Conservation (phyloP, 2,797 vertebrate species). For the Darevskia nairensis region DNA sequence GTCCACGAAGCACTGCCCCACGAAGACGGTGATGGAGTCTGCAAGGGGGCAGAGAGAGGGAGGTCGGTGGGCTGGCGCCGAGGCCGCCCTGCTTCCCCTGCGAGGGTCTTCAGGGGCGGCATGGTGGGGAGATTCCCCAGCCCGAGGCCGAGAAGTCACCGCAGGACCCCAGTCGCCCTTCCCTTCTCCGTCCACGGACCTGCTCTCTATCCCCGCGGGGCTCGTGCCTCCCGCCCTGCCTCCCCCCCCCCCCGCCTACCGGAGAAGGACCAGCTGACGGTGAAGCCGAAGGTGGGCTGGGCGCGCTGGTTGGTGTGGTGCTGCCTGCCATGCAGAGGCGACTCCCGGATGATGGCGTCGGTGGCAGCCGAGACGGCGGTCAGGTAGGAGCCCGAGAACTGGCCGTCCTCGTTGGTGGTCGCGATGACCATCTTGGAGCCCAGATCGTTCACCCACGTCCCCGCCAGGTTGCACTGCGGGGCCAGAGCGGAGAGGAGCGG, state of each 20-base stretch:
- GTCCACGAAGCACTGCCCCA: background rate
- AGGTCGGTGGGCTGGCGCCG: too few relatives aligned
- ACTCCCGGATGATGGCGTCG: rapidly evolving
- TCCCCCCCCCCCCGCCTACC: background rate
- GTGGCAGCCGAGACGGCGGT: rapidly evolving
- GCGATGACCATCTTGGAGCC: background rate
- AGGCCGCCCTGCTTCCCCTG: too few relatives aligned
- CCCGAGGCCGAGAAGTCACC: too few relatives aligned
- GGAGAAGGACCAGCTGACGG: background rate
- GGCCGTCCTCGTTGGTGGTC: background rate
- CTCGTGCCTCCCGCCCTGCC: too few relatives aligned
- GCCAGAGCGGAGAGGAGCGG: too few relatives aligned
- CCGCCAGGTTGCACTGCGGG: background rate
- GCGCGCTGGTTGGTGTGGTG: background rate
- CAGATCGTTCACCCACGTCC: background rate
- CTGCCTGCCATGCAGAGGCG: background rate
- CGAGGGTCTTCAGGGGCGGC: too few relatives aligned
- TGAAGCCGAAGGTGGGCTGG: constrained; percentile 19
- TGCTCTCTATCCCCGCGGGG: background rate
- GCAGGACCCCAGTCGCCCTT: too few relatives aligned
- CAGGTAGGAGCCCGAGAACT: constrained; percentile 1
- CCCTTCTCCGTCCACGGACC: too few relatives aligned
- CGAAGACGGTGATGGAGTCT: background rate
- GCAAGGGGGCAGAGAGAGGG: background rate
- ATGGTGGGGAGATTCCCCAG: too few relatives aligned